These are phyloP conservation scores for Clarias laeviceps DNA, from an alignment of 2,797 vertebrate genomes.

Conservation along the genomic window DNA sequence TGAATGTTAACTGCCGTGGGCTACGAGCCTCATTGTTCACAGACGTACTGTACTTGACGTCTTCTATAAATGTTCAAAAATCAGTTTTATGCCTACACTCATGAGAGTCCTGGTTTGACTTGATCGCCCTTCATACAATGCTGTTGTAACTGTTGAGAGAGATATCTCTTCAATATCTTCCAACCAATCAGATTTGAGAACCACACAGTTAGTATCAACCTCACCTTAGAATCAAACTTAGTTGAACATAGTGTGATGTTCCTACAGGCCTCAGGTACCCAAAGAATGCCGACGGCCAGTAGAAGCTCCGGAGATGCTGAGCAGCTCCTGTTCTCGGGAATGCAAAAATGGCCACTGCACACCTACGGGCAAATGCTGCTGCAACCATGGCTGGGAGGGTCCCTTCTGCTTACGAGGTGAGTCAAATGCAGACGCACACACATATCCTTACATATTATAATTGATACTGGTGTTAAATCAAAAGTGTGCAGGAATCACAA, in stretches of 20 bases:
- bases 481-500: background rate
- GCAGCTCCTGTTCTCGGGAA: slow-evolving; percentile 88
- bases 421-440: slow-evolving; percentile 51
- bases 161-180: background rate
- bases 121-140: background rate
- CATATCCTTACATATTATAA: background rate
- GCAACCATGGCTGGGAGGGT: slow-evolving; percentile 93
- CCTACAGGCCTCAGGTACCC: slow-evolving; percentile 83
- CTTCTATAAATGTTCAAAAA: too few species aligned
- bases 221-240: background rate
- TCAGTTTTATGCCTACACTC: too few species aligned
- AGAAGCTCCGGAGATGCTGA: slow-evolving; percentile 85
- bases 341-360: slow-evolving; percentile 96
- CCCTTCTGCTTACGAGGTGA: slow-evolving; percentile 91
- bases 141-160: background rate
- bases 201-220: too few species aligned
- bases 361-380: slow-evolving; percentile 93
- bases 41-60: too few species aligned
- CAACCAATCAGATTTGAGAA: background rate
- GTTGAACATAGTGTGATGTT: slow-evolving; percentile 23
- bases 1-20: too few species aligned
- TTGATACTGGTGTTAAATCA: background rate
- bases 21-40: too few species aligned
- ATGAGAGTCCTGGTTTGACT: too few species aligned
- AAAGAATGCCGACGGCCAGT: slow-evolving; percentile 89